Evolutionary conservation across 2,113 vertebrate species (phyloP).

Genomic region (Falcunculus frontatus): DNA sequence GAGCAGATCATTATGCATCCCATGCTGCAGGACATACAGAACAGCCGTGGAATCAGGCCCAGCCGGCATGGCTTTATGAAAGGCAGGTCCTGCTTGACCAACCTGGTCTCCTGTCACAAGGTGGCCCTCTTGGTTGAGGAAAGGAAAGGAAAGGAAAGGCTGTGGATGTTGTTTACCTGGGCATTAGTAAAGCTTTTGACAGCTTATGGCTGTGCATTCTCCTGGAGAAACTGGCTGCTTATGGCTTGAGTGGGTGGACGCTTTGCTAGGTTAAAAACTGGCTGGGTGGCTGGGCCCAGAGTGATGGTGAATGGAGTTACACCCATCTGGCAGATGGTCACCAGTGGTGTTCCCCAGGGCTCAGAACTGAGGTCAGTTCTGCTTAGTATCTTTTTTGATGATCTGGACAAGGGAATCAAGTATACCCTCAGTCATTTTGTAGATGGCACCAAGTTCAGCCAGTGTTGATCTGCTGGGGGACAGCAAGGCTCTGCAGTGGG

Average conservation of each 20-base stretch:
- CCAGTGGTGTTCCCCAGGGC: background rate
- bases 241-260: background rate
- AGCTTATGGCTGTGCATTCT: no score
- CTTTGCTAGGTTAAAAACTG: background rate
- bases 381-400: background rate
- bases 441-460: background rate
- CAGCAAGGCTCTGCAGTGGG: background rate
- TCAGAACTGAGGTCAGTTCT: background rate
- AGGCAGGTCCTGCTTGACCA: background rate
- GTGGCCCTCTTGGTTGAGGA: background rate
- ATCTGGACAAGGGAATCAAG: accelerated
- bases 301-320: background rate
- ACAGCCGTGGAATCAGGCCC: background rate
- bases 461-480: background rate
- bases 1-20: background rate
- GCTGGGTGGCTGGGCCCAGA: accelerated
- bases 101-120: background rate
- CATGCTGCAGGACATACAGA: accelerated
- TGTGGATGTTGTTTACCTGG: background rate
- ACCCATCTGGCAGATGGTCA: background rate
- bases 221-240: background rate
- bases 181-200: background rate
- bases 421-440: background rate
- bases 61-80: background rate
- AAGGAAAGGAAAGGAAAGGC: no score